Conservation (phyloP, 1,140 invertebrate genomes). For the Rhagoletis zephyria region DNA sequence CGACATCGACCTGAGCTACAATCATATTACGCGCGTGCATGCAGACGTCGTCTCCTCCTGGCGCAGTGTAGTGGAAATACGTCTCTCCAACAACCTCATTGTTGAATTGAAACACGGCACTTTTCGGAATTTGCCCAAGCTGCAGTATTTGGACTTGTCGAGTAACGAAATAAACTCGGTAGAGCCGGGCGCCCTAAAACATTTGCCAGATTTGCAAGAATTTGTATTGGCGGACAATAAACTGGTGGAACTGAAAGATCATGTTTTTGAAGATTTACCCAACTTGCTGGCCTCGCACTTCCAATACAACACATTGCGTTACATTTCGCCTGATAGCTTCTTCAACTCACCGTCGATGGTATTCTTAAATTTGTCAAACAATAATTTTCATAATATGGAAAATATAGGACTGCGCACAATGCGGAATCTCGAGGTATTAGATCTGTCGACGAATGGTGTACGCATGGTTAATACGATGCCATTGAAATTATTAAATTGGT, state of each 20-base stretch:
- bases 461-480: slow-evolving; percentile 79
- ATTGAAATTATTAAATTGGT: slow-evolving; percentile 82
- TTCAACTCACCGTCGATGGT: slow-evolving; percentile 83
- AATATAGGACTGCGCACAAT: slow-evolving; percentile 82
- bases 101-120: slow-evolving; percentile 80
- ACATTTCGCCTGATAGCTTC: slow-evolving; percentile 84
- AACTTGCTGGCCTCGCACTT: slow-evolving; percentile 83
- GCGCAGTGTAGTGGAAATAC: slow-evolving; percentile 79
- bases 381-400: slow-evolving; percentile 81
- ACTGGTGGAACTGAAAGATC: slow-evolving; percentile 80
- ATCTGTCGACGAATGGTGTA: slow-evolving; percentile 85
- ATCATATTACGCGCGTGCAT: slow-evolving; percentile 82
- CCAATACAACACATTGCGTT: slow-evolving; percentile 84
- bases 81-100: slow-evolving; percentile 84
- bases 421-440: slow-evolving; percentile 85
- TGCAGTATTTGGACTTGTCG: slow-evolving; percentile 84
- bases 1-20: slow-evolving; percentile 84
- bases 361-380: slow-evolving; percentile 87
- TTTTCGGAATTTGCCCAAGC: slow-evolving; percentile 81
- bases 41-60: slow-evolving; percentile 80
- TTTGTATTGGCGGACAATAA: slow-evolving; percentile 85
- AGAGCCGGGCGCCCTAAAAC: slow-evolving; percentile 83
- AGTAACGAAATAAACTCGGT: slow-evolving; percentile 87
- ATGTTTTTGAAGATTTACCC: slow-evolving; percentile 84
- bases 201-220: slow-evolving; percentile 83